Evolutionary conservation across 2,888 invertebrate species (phyloP).

Genomic region (Standfussiana lucernea): DNA sequence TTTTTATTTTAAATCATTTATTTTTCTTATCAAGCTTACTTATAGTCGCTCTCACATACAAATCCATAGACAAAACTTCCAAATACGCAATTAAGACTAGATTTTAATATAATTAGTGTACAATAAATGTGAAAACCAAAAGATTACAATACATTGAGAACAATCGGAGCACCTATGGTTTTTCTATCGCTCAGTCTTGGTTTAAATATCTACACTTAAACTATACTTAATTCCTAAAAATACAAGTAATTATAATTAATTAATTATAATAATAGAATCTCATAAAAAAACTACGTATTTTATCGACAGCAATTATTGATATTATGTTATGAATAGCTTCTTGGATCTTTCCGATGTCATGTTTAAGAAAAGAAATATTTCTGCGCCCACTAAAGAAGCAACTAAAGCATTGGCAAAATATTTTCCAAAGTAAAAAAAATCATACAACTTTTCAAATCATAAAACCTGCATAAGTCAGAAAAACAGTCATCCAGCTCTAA

Average conservation of each 20-base stretch:
- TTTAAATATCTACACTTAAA: conserved; percentile 58
- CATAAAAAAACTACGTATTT: conserved; percentile 23
- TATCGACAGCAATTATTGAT: not conserved
- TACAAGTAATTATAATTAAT: conserved; percentile 31
- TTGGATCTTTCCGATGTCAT: not conserved
- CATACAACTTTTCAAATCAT: not conserved
- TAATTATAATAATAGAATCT: conserved; percentile 28
- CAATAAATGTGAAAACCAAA: conserved; percentile 56
- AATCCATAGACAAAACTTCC: conserved; percentile 43
- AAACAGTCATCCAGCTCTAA: conserved; percentile 8
- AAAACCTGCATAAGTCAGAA: not conserved
- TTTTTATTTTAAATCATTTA: conserved; percentile 26
- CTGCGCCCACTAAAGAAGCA: not conserved
- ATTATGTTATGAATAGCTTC: not conserved
- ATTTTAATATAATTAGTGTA: conserved; percentile 60
- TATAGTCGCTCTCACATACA: conserved; percentile 46
- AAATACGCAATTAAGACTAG: conserved; percentile 67
- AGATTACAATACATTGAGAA: conserved; percentile 53
- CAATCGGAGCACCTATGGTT: conserved; percentile 65
- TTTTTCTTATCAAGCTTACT: conserved; percentile 56
- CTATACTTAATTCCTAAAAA: conserved; percentile 35
- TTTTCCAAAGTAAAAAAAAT: conserved; percentile 9
- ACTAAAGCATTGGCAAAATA: not conserved
- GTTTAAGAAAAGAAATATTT: not conserved
- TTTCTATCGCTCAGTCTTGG: conserved; percentile 67